These are phyloP conservation scores for Hydra vulgaris DNA, from an alignment of 30 jellyfish, hydroid and myxozoan genomes.

Conservation along the genomic window DNA sequence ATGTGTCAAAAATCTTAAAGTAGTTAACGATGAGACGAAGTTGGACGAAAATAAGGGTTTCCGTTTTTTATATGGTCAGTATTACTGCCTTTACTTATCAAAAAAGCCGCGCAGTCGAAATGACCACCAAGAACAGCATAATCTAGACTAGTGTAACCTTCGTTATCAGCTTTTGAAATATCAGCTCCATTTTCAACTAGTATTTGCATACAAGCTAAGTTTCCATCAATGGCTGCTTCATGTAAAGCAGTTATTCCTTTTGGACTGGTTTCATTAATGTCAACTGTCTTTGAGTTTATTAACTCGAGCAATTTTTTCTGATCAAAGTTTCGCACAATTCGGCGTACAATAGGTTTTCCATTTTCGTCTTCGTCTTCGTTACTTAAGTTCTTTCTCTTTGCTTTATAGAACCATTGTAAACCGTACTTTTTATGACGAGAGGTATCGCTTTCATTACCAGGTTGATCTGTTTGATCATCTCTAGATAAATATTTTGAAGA, in stretches of 20 bases:
- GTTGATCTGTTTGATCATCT: background rate
- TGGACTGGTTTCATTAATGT: conserved; percentile 7
- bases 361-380: background rate
- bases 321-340: conserved; percentile 9
- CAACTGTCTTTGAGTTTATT: background rate
- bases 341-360: conserved; percentile 1
- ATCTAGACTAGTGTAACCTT: conserved; percentile 20
- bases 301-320: background rate
- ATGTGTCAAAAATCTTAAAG: too few relatives aligned
- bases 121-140: conserved; percentile 19
- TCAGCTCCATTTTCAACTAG: conserved; percentile 13
- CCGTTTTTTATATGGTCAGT: conserved; percentile 13
- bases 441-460: background rate
- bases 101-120: conserved; percentile 15
- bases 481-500: background rate
- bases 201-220: conserved; percentile 9
- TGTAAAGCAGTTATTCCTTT: conserved; percentile 18
- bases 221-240: conserved; percentile 31
- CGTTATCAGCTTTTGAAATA: conserved; percentile 9
- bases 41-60: background rate
- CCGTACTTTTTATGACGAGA: background rate
- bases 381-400: background rate
- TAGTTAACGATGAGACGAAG: background rate
- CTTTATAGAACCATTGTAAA: background rate
- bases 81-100: conserved; percentile 11